Evolutionary conservation across 2,888 invertebrate species (phyloP), one percentile per base, ranked within the genome.

Genomic region (Linnaemya vulpina): DNA sequence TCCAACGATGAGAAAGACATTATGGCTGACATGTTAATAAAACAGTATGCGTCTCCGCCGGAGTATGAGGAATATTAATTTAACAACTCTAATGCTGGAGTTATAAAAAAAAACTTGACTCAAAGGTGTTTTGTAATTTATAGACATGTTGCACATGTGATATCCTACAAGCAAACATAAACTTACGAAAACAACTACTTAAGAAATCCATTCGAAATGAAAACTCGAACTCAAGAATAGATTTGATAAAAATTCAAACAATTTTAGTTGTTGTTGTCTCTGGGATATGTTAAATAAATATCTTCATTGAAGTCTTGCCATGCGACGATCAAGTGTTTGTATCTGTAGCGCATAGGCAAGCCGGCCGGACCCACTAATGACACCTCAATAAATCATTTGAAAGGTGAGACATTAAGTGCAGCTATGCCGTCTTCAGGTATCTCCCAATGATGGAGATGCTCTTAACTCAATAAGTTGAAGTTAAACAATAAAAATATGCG

Each of bases 371-470:
- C 10, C 89, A 89, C 90, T 90, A 91, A 91, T 91, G 90, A 91
- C 91, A 90, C 89, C 88, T 89, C 88, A 91, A 91, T 91, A 91
- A 91, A 91, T 91, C 90, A 91, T 90, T 90, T 88, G 90, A 90
- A 90, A 91, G 91, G 91, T 91, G 91, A 90, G 91, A 91, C 90
- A 88, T 74, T 78, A 70, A 81, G 74, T 81, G 81, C 74, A 81
- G 43, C 81, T 65, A 71, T 78, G 77, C 81, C 81, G 74, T 73
- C 67, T 81, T 74, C 70, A 43, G 68, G 30, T 63, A 65, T 75
- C 74, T 81, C 35, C 30, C n/a, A n/a, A 65, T 75, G 58, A 76
- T 71, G 22, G 53, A 65, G 65, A 71, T 65, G 65, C 51, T 85
- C 75, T 75, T 75, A 75, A 75, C 25, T 79, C 68, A 79, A 75